Base-by-base conservation (phyloP, 2,888 invertebrate genomes). In the Troides helena region DNA sequence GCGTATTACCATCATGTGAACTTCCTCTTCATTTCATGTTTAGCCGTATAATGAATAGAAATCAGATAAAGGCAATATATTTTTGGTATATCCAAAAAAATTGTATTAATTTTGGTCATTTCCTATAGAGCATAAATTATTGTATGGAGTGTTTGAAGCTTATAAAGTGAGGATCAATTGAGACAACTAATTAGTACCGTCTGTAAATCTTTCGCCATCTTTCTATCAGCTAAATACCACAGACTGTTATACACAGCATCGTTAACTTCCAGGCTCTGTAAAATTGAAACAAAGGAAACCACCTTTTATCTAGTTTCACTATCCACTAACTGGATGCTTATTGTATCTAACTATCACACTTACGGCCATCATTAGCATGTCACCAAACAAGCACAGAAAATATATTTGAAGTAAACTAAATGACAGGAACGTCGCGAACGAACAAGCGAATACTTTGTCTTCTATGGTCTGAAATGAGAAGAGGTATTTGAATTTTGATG, bases 301-400 rank as follows among this genome's bases (percentile, higher is more conserved):
- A 39, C 39, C 0, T 39, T 39, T 8, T 10, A 1, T 7, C 10
- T 10, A 39, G 10, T 1, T 39, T 7, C 39, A 39, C 39, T 39
- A 39, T 39, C 10, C 39, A 10, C 10, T 39, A 39, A 39, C 10
- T 10, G 58, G 62, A 66, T 70, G 62, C 57, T 30, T 58, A 70
- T 30, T 18, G 53, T 57, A 69, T 65, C 62, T 59, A 43, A 59
- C 39, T 14, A 70, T 23, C 7, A 7, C 7, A 7, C 80, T 73
- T 74, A 87, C 86, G 36, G 85, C 81, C 56, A 71, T 76, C 80
- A 78, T 83, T 67, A 87, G 72, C 74, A 80, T 76, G 67, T 87
- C 86, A 5, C 82, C 86, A 59, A 83, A 86, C 72, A 80, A 81
- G 64, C 87, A 86, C 4, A 86, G 72, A 43, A 82, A 81, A 71